Evolutionary conservation across 1,140 invertebrate species (phyloP).

Genomic region (Choristoneura fumiferana): DNA sequence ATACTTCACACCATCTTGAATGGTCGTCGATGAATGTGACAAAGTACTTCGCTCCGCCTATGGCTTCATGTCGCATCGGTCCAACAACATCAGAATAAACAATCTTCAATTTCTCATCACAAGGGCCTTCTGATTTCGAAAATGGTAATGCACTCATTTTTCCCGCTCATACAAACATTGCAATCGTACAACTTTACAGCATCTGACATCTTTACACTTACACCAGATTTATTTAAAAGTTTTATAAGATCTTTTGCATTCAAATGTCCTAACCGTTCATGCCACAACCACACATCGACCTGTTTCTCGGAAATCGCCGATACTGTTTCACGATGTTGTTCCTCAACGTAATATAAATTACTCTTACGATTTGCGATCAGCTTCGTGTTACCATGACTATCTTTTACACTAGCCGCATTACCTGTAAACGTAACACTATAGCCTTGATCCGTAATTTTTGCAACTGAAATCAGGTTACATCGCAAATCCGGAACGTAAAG

Average conservation of each 20-base stretch:
- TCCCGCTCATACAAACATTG: no score
- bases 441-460: conserved; percentile 6
- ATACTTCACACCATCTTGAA: no score
- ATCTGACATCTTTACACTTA: background rate
- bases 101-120: no score
- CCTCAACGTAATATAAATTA: conserved; percentile 12
- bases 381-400: background rate
- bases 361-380: background rate
- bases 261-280: conserved; percentile 22
- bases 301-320: background rate
- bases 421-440: background rate
- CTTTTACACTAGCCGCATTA: background rate
- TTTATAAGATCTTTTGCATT: conserved; percentile 14
- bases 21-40: no score
- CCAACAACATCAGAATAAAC: no score
- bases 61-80: no score
- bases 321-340: background rate
- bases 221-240: background rate
- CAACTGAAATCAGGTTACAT: conserved; percentile 8
- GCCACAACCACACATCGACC: background rate
- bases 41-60: no score
- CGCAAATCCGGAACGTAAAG: conserved; percentile 3
- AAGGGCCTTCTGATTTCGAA: no score
- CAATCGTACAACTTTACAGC: background rate
- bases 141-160: no score